Base-by-base conservation (phyloP, 2,888 invertebrate species). In the Scaptomyza flava region DNA sequence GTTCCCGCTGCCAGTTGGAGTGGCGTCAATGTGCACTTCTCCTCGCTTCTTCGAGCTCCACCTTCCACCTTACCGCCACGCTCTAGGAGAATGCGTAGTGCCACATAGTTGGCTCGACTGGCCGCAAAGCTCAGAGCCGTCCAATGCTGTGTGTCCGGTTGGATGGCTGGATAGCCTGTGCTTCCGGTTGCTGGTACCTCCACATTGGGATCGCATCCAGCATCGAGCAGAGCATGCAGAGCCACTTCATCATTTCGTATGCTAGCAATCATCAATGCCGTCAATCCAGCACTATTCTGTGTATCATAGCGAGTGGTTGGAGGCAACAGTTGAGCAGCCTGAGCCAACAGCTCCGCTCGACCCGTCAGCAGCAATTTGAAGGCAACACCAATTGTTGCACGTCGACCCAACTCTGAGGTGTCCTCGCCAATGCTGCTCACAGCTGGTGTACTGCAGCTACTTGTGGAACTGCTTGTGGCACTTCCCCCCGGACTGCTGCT, bases 31-130 rank as follows among this genome's bases (percentile, higher is more conserved):
- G 97, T 97, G 88, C 96, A 96, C 79, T 96, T 96, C 79, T 97
- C 97, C 87, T 97, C 97, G 27, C 96, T 96, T 6, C 95, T 90
- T 4, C 95, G 94, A 0, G 96, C 96, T 0, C 97, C 97, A 1
- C 97, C 98, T 91, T 98, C 98, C 0, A 96, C 96, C 52, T 95
- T 93, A 0, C 97, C 97, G 1, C 97, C 96, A 20, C 95, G 94
- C 67, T 96, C 96, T 60, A 98, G 92, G 27, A 97, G 92, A 58
- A 96, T 93, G 60, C 95, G 93, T 53, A 95, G 93, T 8, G 95
- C 95, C 80, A 93, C 93, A 64, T 93, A 92, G 36, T 94, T 94
- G 58, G 94, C 93, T 33, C 92, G 91, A 43, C 94, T 93, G 17
- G 94, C 93, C 1, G 97, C 96, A 91, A 97, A 98, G 36, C 97